These are phyloP conservation scores for Baronia brevicornis DNA, from an alignment of 2,888 invertebrate species.

Conservation along the genomic window DNA sequence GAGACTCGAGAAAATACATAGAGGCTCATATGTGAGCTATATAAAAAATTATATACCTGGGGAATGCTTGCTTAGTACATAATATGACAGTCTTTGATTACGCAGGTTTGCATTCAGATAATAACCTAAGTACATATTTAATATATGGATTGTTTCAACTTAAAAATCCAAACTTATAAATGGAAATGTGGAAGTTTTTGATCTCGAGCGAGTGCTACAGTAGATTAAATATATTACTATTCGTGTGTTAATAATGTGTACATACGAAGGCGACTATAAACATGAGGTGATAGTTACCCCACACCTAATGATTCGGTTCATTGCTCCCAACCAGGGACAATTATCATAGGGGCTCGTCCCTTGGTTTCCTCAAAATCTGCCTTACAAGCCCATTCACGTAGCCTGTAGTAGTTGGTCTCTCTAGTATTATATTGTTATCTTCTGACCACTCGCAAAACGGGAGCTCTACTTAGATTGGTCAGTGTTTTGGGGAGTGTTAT, in stretches of 20 bases:
- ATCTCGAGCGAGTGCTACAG: too few relatives aligned
- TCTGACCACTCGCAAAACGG: neutral
- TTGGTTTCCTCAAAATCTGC: constrained; percentile 21
- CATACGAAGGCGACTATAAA: constrained; percentile 14
- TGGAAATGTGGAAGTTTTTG: too few relatives aligned
- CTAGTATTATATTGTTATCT: constrained; percentile 1
- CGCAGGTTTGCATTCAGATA: too few relatives aligned
- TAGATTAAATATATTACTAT: too few relatives aligned
- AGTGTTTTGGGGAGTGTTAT: constrained; percentile 7
- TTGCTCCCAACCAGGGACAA: constrained; percentile 43
- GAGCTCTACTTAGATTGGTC: constrained; percentile 6
- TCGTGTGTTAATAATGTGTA: constrained; percentile 12
- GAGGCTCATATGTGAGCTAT: too few relatives aligned
- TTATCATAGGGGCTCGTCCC: constrained; percentile 43
- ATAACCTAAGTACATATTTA: too few relatives aligned
- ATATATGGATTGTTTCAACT: too few relatives aligned
- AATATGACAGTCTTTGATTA: too few relatives aligned
- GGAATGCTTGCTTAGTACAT: too few relatives aligned
- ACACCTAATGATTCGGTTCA: constrained; percentile 37
- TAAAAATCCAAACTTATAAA: too few relatives aligned
- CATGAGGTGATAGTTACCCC: constrained; percentile 20
- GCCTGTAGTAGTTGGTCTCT: constrained; percentile 11
- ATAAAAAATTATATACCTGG: too few relatives aligned
- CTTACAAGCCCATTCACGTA: constrained; percentile 14
- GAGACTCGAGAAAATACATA: too few relatives aligned